Evolutionary conservation across 2,113 vertebrate species (phyloP).

Genomic region (Zosterops japonicus): DNA sequence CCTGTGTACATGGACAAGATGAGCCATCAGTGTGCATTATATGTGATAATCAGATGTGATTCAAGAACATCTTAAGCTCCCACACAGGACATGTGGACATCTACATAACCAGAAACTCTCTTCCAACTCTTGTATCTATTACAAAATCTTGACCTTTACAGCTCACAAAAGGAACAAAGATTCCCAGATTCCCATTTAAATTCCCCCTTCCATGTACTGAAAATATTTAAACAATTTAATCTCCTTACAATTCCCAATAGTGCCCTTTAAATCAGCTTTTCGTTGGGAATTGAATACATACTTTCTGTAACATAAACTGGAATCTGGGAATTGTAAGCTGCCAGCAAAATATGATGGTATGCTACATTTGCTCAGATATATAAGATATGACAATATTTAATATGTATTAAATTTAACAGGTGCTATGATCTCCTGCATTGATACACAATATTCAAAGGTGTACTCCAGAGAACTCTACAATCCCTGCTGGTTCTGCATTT

Average conservation of each 20-base stretch:
- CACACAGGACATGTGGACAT: background rate
- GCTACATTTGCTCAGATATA: conserved; percentile 28
- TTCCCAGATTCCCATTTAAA: conserved; percentile 23
- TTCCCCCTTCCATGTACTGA: background rate
- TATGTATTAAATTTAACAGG: conserved; percentile 61
- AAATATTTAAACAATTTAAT: conserved; percentile 46
- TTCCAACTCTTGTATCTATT: background rate
- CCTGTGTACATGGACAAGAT: background rate
- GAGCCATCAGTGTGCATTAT: background rate
- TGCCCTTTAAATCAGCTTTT: conserved; percentile 36
- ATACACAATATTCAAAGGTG: conserved; percentile 24
- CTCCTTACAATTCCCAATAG: conserved; percentile 33
- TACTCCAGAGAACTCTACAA: conserved; percentile 15
- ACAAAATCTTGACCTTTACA: background rate
- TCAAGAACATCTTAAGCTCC: background rate
- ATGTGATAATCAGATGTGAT: background rate
- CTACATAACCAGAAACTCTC: background rate
- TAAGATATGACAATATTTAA: conserved; percentile 59
- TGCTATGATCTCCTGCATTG: conserved; percentile 2
- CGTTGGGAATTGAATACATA: conserved; percentile 24
- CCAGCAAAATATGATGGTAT: conserved; percentile 50
- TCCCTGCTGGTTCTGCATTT: conserved; percentile 27
- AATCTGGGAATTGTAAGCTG: conserved; percentile 59
- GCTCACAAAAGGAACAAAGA: background rate
- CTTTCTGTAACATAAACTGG: conserved; percentile 59